Evolutionary conservation across 1,140 invertebrate species (phyloP), one percentile per base, ranked within the genome.

Genomic region (Pachyrhynchus sulphureomaculatus): DNA sequence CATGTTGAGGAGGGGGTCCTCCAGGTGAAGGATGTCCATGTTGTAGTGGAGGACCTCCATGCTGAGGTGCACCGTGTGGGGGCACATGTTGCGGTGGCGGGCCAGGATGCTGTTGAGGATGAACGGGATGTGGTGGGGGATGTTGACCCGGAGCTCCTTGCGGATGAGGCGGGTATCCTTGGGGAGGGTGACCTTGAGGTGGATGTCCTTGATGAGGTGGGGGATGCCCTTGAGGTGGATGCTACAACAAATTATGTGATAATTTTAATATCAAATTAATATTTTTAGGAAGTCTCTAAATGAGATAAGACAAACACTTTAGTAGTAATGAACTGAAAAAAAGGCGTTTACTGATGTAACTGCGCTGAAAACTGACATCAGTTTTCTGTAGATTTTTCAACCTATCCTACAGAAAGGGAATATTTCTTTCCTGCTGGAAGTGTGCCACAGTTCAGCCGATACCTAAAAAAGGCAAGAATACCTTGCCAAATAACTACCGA

Each of bases 31-130:
- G 26, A 29, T 29, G 26, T 8, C 18, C n/a, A 41, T 42, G 44
- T 15, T 55, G 52, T 4, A 23, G 8, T 10, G 26, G 21, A 18
- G 10, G 20, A 10, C 32, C 32, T 9, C 8, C n/a, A 5, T 36
- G 33, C 2, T 29, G 32, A 5, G 29, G 10, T 1, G 17, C 2
- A 36, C 21, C 13, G 6, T 52, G 49, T 18, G 49, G 32, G 8
- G 24, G 47, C 49, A 9, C 56, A 39, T 59, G 56, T n/a, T 26
- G 47, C 18, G 58, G 58, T 3, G 58, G 48, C 6, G 17, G 37
- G 12, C 24, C 20, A 4, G 32, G 47, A 33, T 64, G 64, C 26
- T 49, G 44, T 8, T 45, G 36, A 24, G 66, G 66, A 47, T 58
- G 60, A 4, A 24, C 24, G 10, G 39, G 65, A 39, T 64, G 66